Conservation (phyloP, 1,140 invertebrate species). For the Leptinotarsa undecemlineata region DNA sequence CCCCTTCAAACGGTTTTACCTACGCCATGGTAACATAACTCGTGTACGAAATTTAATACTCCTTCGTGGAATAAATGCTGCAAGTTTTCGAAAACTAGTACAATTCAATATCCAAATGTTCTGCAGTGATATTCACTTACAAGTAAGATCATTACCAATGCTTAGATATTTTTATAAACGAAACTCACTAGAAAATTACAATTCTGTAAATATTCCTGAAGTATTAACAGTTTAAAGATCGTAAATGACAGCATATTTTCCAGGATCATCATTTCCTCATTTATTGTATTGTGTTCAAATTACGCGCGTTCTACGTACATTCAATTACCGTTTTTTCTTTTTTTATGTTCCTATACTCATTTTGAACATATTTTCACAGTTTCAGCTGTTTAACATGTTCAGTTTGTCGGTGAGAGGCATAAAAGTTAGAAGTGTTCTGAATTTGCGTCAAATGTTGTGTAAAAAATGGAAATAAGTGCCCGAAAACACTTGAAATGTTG, state of each 20-base stretch:
- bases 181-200: background rate
- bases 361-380: no score
- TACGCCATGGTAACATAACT: conserved; percentile 7
- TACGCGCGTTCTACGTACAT: no score
- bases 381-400: no score
- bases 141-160: background rate
- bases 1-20: conserved; percentile 9
- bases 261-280: background rate
- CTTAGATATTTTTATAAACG: background rate
- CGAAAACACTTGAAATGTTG: no score
- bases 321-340: no score
- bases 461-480: no score
- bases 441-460: no score
- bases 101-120: background rate
- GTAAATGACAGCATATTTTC: background rate
- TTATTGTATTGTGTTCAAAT: background rate
- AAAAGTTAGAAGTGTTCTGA: no score
- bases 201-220: background rate
- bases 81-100: background rate
- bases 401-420: no score
- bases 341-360: no score
- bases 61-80: conserved; percentile 7
- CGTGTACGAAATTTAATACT: conserved; percentile 15
- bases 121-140: background rate
- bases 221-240: background rate